Conservation (phyloP, 2,113 vertebrate species). For the Hemicordylus capensis region DNA sequence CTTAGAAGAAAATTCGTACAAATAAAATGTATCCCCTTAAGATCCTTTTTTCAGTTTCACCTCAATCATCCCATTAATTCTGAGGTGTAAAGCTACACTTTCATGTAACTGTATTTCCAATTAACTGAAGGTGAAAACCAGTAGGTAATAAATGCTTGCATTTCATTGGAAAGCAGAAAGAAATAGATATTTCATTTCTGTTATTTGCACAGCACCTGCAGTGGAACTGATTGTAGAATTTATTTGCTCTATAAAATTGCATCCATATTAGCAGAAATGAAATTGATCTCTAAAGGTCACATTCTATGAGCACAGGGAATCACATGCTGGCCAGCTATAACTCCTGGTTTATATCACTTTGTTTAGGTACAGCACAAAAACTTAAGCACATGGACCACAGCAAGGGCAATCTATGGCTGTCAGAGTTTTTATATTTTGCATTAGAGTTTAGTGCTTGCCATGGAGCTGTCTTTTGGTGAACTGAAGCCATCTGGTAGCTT, state of each 20-base stretch:
- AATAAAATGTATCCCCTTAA: neutral
- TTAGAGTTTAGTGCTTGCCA: slow-evolving; percentile 27
- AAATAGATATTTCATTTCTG: neutral
- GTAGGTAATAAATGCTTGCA: neutral
- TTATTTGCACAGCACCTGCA: neutral
- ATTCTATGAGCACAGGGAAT: neutral
- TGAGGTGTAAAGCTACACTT: neutral
- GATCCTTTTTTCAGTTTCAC: neutral
- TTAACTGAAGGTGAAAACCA: neutral
- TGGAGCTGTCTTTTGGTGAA: slow-evolving; percentile 47
- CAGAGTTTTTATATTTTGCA: neutral
- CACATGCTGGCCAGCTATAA: rapidly evolving
- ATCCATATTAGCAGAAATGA: neutral
- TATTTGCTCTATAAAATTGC: neutral
- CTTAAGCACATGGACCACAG: rapidly evolving
- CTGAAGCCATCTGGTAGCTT: slow-evolving; percentile 72
- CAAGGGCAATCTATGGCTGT: neutral
- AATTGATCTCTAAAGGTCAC: slow-evolving; percentile 12
- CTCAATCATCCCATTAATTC: neutral
- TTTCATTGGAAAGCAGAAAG: neutral
- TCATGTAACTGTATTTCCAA: neutral
- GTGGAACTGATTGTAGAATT: neutral
- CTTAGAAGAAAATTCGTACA: neutral
- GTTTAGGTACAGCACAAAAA: neutral
- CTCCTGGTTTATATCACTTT: neutral